Base-by-base conservation (phyloP, 2,113 vertebrate species). In the Ancistrus triradiatus region DNA sequence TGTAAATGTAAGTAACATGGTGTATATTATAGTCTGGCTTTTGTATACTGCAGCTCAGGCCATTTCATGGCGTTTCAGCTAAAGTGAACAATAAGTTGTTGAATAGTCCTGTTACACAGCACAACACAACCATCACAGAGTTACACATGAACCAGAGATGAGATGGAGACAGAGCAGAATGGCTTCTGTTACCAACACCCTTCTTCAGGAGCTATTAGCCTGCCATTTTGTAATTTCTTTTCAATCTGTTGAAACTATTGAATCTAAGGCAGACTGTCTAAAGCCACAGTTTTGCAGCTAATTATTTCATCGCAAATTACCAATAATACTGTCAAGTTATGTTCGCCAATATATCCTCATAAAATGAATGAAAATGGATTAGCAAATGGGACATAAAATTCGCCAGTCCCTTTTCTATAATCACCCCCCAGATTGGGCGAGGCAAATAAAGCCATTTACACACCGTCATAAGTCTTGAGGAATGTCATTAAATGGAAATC, bases 51-150 rank as follows among this genome's bases (percentile, higher is more conserved):
- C 63, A 25, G 15, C 28, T 38, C 7, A 47, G 7, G 38, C 38
- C n/a, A 66, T 57, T 25, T 55, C 6, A 38, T 5, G 35, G 11
- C 13, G 27, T 31, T 7, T 4, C 27, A 83, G 69, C 78, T 55
- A 66, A 63, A 49, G 40, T 28, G 14, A 44, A 59, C 21, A 18
- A 33, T 56, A 60, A 84, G 87, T 86, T 87, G 85, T 86, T 87
- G 86, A 80, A 87, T 84, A 85, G 85, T 86, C 81, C 69, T 25
- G 55, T 75, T 75, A 73, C 77, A 81, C 83, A 81, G 83, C 74
- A 84, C 81, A 78, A 73, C 73, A 87, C 85, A 78, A 82, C 76
- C 78, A 84, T 78, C 70, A 87, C 82, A 79, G 63, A 79, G 74
- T 73, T 78, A 86, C 82, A 86, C 82, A 75, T 86, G 70, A 78